A percentile compares a stretch with the other conserved stretches of the same genome.
phyloP scores from a whole-genome alignment of 2,113 vertebrate genomes.

The Pimephales promelas region DNA sequence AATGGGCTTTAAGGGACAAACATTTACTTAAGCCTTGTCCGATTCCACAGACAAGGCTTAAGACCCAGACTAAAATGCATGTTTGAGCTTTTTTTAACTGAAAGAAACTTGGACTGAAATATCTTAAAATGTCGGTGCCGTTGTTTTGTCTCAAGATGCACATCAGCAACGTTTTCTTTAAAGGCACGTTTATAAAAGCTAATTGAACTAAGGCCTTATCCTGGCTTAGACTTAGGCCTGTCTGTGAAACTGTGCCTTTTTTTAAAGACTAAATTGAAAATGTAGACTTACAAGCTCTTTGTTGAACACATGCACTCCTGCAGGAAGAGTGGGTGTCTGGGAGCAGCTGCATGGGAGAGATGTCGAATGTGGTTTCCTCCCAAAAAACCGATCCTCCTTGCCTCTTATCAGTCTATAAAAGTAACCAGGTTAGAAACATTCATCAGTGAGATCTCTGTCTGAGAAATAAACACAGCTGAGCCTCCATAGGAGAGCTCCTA shows the following conservation, averaged over 20 bases:
- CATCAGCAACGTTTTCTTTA: too few relatives aligned
- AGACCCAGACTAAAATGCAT: too few relatives aligned
- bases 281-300: conserved; percentile 23
- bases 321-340: conserved; percentile 63
- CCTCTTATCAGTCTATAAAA: background rate
- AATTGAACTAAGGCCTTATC: too few relatives aligned
- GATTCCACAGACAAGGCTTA: too few relatives aligned
- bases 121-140: too few relatives aligned
- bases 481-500: background rate
- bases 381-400: background rate
- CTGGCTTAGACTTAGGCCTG: too few relatives aligned
- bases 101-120: too few relatives aligned
- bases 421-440: background rate
- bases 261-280: background rate
- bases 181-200: too few relatives aligned
- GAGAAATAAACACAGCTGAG: conserved; percentile 29
- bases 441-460: conserved; percentile 4
- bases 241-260: too few relatives aligned
- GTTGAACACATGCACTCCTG: conserved; percentile 34
- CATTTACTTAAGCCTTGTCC: too few relatives aligned
- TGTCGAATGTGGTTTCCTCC: conserved; percentile 47
- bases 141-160: too few relatives aligned
- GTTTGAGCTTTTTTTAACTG: too few relatives aligned
- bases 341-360: conserved; percentile 52
- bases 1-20: background rate